Conservation (phyloP, 1,140 invertebrate genomes). For the Atta cephalotes region DNA sequence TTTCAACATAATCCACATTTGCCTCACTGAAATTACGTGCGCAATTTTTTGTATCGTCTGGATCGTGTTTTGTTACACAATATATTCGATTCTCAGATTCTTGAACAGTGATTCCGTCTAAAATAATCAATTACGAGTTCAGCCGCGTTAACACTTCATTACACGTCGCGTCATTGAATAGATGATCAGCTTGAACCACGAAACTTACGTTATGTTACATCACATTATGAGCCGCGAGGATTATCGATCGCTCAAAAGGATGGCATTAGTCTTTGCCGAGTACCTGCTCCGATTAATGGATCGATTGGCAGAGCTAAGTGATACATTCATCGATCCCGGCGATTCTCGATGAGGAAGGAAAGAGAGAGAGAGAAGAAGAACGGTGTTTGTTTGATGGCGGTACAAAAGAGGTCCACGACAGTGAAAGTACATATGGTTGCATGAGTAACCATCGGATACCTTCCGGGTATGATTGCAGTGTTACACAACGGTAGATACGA, state of each 20-base stretch:
- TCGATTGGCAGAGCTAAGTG: conserved; percentile 12
- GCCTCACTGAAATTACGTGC: conserved; percentile 31
- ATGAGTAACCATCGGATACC: conserved; percentile 64
- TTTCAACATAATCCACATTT: conserved; percentile 46
- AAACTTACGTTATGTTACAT: neutral
- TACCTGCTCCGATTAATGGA: conserved; percentile 47
- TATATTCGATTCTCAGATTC: conserved; percentile 3
- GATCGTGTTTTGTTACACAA: conserved; percentile 10
- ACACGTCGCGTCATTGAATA: neutral
- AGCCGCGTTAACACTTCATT: conserved; percentile 5
- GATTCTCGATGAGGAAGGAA: neutral
- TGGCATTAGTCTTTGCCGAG: conserved; percentile 9
- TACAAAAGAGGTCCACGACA: conserved; percentile 66
- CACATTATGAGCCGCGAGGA: neutral
- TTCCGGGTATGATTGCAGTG: conserved; percentile 77
- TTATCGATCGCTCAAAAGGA: conserved; percentile 12
- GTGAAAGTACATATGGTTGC: conserved; percentile 77
- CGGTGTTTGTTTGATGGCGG: neutral
- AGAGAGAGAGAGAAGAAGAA: neutral
- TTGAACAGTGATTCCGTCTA: neutral
- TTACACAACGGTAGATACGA: conserved; percentile 77
- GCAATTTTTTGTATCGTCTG: conserved; percentile 9
- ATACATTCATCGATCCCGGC: conserved; percentile 17
- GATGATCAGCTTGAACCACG: neutral
- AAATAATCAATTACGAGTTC: neutral